Evolutionary conservation across 2,113 vertebrate species (phyloP).

Genomic region (Epinephelus lanceolatus): DNA sequence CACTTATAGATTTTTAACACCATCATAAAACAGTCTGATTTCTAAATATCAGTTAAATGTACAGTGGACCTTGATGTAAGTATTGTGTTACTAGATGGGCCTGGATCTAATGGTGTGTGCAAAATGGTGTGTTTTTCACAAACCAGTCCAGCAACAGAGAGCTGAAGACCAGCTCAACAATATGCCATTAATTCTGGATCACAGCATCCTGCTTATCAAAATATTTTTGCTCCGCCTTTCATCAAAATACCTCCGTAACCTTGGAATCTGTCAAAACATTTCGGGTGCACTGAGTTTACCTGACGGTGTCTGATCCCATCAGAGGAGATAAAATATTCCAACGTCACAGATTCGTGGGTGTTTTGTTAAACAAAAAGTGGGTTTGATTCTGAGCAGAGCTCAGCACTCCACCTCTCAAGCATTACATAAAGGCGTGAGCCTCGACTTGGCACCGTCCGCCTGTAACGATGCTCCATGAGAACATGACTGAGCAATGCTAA

Average conservation of each 20-base stretch:
- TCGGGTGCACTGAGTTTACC: slow-evolving; percentile 76
- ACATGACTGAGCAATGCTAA: slow-evolving; percentile 73
- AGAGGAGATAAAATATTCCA: slow-evolving; percentile 67
- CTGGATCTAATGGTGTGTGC: slow-evolving; percentile 5
- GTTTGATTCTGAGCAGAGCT: slow-evolving; percentile 78
- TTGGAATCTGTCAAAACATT: slow-evolving; percentile 84
- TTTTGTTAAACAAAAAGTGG: slow-evolving; percentile 78
- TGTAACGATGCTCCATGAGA: slow-evolving; percentile 64
- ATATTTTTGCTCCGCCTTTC: slow-evolving; percentile 78
- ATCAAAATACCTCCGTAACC: slow-evolving; percentile 83
- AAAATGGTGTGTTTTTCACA: slow-evolving; percentile 40
- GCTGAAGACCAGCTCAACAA: slow-evolving; percentile 62
- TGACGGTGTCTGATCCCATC: slow-evolving; percentile 62
- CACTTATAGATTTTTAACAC: not conserved
- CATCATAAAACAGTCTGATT: not conserved
- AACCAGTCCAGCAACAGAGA: slow-evolving; percentile 58
- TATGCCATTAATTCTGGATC: slow-evolving; percentile 73
- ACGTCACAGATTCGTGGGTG: slow-evolving; percentile 68
- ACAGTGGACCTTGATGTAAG: slow-evolving; percentile 5
- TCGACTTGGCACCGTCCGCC: slow-evolving; percentile 61
- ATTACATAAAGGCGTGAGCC: slow-evolving; percentile 75
- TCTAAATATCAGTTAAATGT: slow-evolving; percentile 1
- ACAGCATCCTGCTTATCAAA: slow-evolving; percentile 76
- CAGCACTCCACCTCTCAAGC: slow-evolving; percentile 49
- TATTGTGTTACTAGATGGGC: slow-evolving; percentile 19